Base-by-base conservation (phyloP, 2,888 invertebrate genomes). In the Glaucopsyche alexis region DNA sequence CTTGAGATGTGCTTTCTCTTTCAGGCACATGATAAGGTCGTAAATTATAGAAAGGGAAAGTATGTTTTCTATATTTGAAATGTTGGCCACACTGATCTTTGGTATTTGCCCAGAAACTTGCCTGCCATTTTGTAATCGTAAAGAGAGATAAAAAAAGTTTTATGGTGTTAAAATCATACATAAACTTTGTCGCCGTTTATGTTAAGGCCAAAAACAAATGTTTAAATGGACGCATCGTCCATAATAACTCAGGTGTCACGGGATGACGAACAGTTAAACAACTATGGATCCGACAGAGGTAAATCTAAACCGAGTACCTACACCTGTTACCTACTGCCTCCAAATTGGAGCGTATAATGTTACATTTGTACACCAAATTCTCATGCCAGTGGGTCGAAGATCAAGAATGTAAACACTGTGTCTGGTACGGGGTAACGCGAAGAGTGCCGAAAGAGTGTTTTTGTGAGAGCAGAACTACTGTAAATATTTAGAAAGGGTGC, bases 191-290 rank as follows among this genome's bases (percentile, higher is more conserved):
- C 91, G 89, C 93, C 91, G 87, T 91, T 93, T 89, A 83, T 88
- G 85, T 85, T 88, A 90, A 84, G 91, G 88, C 89, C 85, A 87
- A 87, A 89, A 93, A 88, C 91, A 93, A 93, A 93, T 93, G 93
- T 93, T 91, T 93, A 93, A 93, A 98, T 98, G 98, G 98, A 98
- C 97, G 97, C 97, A 96, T 97, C 98, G 97, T 98, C 98, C 96
- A 98, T 98, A 95, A 98, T 98, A 94, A 98, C 98, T 94, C 98
- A 98, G 96, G 98, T 98, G 95, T 97, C 97, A 95, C 96, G 98
- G 95, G 98, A 98, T 96, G 98, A 98, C 95, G 98, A 98, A 94
- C 96, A 97, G 95, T 95, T 97, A 94, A 97, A 96, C 95, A 97
- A 96, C 94, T 96, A 96, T 95, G 95, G 96, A 93, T 95, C 96